A percentile compares a stretch with the other conserved stretches of the same genome.
These are phyloP conservation scores for Lasioglossum malachurum DNA, from an alignment of 2,888 invertebrate species.

Conservation along the genomic window DNA sequence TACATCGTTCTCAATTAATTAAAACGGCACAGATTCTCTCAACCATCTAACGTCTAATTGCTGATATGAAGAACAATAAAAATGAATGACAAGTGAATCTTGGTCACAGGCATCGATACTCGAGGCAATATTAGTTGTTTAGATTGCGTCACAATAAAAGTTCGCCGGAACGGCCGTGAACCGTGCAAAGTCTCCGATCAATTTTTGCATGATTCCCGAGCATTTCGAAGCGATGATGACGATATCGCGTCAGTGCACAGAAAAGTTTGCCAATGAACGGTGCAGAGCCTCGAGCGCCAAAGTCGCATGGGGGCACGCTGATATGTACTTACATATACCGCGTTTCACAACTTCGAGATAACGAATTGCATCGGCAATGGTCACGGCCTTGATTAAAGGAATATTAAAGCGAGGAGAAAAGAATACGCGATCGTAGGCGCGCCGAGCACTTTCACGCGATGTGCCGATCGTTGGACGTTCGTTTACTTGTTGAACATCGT, in stretches of 20 bases:
- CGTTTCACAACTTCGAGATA: constrained; percentile 50
- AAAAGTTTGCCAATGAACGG: background rate
- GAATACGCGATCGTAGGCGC: constrained; percentile 62
- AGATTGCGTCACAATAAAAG: background rate
- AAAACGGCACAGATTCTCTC: background rate
- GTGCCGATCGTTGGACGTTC: constrained; percentile 49
- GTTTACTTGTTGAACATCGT: constrained; percentile 68
- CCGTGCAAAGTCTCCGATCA: background rate
- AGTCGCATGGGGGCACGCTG: constrained; percentile 1
- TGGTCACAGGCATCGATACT: background rate
- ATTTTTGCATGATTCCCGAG: background rate
- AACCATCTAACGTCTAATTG: background rate
- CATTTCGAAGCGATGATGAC: background rate
- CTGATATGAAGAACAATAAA: background rate
- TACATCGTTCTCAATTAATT: background rate
- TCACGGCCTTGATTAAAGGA: constrained; percentile 71
- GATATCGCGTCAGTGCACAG: background rate
- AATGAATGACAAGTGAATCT: background rate
- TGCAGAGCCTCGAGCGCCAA: background rate
- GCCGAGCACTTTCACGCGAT: constrained; percentile 74
- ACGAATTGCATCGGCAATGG: constrained; percentile 48
- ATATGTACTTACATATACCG: constrained; percentile 3
- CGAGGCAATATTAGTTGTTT: background rate
- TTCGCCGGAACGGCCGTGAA: background rate
- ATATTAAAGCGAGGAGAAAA: constrained; percentile 68